phyloP scores from a whole-genome alignment of 2,113 vertebrate species.

The Struthidea cinerea region DNA sequence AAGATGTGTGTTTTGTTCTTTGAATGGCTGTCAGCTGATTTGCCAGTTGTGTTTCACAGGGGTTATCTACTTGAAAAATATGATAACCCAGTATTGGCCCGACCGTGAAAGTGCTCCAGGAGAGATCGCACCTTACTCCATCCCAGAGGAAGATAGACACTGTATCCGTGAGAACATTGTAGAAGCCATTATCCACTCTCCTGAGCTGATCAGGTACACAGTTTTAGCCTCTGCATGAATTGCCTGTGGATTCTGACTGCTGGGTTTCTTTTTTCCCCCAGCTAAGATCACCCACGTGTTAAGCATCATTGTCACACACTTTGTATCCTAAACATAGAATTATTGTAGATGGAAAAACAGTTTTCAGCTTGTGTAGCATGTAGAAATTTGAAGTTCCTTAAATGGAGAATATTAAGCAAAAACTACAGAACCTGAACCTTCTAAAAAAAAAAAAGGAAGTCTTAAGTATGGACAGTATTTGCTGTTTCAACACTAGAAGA shows the following conservation, averaged over 20 bases:
- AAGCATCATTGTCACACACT: background rate
- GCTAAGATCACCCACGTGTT: background rate
- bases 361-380: background rate
- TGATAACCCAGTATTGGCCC: conserved; percentile 97
- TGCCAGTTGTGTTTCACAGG: conserved; percentile 68
- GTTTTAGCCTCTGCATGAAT: background rate
- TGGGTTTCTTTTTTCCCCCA: background rate
- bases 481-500: background rate
- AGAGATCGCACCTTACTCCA: conserved; percentile 88
- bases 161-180: conserved; percentile 97
- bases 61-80: conserved; percentile 99
- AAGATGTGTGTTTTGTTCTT: background rate
- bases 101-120: conserved; percentile 85
- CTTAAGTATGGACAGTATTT: background rate
- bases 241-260: background rate
- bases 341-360: background rate
- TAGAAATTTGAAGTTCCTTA: background rate
- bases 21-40: background rate
- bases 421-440: background rate
- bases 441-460: background rate
- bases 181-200: conserved; percentile 98
- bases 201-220: conserved; percentile 93
- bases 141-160: conserved; percentile 93
- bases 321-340: background rate
- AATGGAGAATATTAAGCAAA: background rate